Conservation (phyloP, 2,113 vertebrate species). For the Gila orcuttii region DNA sequence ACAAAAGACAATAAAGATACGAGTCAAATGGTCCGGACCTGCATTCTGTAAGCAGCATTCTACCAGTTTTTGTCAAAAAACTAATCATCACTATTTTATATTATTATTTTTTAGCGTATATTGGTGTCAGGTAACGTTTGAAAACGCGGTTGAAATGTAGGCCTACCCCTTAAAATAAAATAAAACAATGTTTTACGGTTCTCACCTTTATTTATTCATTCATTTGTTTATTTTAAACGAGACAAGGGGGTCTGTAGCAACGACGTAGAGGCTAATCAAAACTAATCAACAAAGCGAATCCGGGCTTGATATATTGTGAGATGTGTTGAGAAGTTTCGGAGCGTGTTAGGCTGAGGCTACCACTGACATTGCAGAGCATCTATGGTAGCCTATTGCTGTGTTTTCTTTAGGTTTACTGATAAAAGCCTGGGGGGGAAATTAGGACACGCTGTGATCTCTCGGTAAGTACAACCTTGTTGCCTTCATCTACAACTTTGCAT, state of each 20-base stretch:
- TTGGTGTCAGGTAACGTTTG: background rate
- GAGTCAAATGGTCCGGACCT: background rate
- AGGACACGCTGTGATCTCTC: background rate
- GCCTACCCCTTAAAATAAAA: background rate
- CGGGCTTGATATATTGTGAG: background rate
- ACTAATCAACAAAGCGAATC: background rate
- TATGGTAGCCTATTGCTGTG: background rate
- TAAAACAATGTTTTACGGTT: background rate
- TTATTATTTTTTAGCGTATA: background rate
- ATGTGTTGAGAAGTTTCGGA: background rate
- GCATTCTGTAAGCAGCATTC: background rate
- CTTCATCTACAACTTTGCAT: background rate
- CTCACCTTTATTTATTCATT: background rate
- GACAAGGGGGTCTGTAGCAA: background rate
- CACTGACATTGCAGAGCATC: background rate
- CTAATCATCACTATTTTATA: too few species aligned
- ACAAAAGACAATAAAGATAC: background rate
- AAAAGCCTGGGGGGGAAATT: background rate
- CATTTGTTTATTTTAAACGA: background rate
- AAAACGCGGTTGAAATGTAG: background rate
- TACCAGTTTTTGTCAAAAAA: background rate
- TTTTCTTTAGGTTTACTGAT: background rate
- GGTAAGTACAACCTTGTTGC: background rate
- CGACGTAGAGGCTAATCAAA: background rate
- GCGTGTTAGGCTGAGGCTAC: background rate